Evolutionary conservation across 2,113 vertebrate genomes (phyloP), one percentile per base, ranked within the genome.

Genomic region (Abramis brama): DNA sequence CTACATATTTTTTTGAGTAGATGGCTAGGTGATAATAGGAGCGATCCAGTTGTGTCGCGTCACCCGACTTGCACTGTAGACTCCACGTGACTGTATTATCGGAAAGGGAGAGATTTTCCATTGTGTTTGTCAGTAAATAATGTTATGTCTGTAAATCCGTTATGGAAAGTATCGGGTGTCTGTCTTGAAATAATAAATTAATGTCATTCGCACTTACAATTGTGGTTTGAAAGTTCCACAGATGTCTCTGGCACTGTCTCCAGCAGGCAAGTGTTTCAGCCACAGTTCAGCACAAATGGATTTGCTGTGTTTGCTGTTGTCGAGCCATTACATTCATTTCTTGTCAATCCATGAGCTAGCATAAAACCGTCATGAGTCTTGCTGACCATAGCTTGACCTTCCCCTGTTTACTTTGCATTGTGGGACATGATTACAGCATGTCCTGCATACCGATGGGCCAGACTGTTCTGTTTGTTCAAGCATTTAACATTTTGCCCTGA

Each of bases 331-430:
- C 68, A 86, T 86, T 89, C 25, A 79, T 60, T 25, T 62, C 7
- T 60, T 66, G 39, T 47, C 79, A 13, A 55, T 70, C 21, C 25
- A 27, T 3, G 3, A 87, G 87, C 86, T 84, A 71, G 11, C 2
- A 4, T 91, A 89, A 91, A 83, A 87, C 80, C 83, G 87, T 82
- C 81, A 7, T 89, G 64, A 91, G 81, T 88, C 50, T 39, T 89
- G 86, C 86, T 77, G 84, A 90, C 86, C 85, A 88, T 39, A 70
- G 68, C 89, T 90, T 88, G 73, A 90, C 85, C 89, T 89, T 78
- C 80, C 79, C 80, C 55, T 93, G 92, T 95, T 95, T 93, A 93
- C 90, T 89, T 89, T 81, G 71, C 85, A 73, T 79, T 23, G 36
- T 76, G 36, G 68, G 90, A 91, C 86, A 84, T 89, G 52, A 90